Evolutionary conservation across 92 coral and sea anemone genomes (phyloP), one percentile per base, ranked within the genome.

Genomic region (Siderastrea radians): DNA sequence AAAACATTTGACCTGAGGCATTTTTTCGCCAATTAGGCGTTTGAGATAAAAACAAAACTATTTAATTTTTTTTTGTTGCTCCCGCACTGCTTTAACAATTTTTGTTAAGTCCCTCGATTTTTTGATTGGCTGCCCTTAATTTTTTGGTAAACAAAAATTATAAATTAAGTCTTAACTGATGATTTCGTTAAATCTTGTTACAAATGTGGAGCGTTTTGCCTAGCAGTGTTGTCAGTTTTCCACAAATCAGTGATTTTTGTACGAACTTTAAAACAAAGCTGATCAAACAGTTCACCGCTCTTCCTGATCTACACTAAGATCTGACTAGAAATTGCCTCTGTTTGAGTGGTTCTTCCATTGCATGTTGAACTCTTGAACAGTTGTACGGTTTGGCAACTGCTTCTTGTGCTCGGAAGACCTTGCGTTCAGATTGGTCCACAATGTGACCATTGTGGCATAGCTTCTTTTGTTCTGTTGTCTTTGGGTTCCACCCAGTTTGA

Each of bases 1-100:
- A 74, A 84, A 72, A 7, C 79, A 83, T 72, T 83, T 83, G 87
- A 73, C 72, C 87, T 48, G 48, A 5, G 50, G 70, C 78, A 82
- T 82, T 57, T 49, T 53, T 80, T 52, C 75, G 75, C 62, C 84
- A 80, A 80, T 80, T 80, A 61, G 71, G 15, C 19, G 3, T 43
- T 38, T 4, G 87, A 74, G 64, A 84, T 69, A 7, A 49, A 26
- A 64, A 45, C 16, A n/a, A 72, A 57, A 49, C 78, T 53, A 10
- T 49, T 49, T 48, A 26, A 62, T 61, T 53, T 82, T 16, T 69
- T 82, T 82, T 69, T 55, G 86, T 71, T 47, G 15, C 16, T 19
- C 58, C 12, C 77, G 69, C 53, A n/a, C 48, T 15, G 78, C 78
- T 80, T 43, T 43, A 57, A 68, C 10, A 52, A 68, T 44, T 55